Base-by-base conservation (phyloP, 2,888 invertebrate genomes). In the Asteroscopus sphinx region DNA sequence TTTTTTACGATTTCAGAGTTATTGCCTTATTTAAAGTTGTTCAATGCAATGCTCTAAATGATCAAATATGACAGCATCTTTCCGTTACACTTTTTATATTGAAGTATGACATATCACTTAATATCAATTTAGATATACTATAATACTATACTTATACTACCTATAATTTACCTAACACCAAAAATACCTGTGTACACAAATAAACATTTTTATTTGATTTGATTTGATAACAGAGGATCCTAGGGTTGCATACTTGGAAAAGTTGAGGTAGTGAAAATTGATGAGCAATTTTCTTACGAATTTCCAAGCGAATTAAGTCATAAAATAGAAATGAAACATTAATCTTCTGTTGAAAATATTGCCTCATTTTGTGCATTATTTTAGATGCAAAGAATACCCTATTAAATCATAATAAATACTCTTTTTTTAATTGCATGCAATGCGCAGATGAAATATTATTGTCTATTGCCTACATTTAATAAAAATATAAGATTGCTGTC, bases 401-500 rank as follows among this genome's bases (percentile, higher is more conserved):
- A 74, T 73, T 73, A 71, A 65, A 73, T 73, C 75, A 65, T 74
- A 73, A 74, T 73, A 68, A 71, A n/a, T 57, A 47, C 52, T 54
- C 48, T 59, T 61, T 73, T 68, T 74, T 73, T 73, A 65, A 60
- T 56, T 42, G 54, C 49, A 17, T 26, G 45, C 47, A 32, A 54
- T 59, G 48, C 26, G 57, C 26, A 17, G 11, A 55, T 54, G 37
- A n/a, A 32, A 52, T 45, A 12, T 44, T 56, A 42, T 46, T 51
- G 36, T 6, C 6, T 36, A 30, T 46, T 51, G 36, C 21, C 6
- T 36, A 30, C 26, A 30, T 30, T 15, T 6, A 21, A 21, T 21
- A 6, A 4, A 6, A 21, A 6, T 8, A 16, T 16, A 17, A 39
- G 39, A n/a, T 12, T 25, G 8, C 12, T 26, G 26, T 26, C 7